A percentile compares a stretch with the other conserved stretches of the same genome.
phyloP scores from a whole-genome alignment of 2,797 vertebrate genomes.

The Caiman crocodilus region DNA sequence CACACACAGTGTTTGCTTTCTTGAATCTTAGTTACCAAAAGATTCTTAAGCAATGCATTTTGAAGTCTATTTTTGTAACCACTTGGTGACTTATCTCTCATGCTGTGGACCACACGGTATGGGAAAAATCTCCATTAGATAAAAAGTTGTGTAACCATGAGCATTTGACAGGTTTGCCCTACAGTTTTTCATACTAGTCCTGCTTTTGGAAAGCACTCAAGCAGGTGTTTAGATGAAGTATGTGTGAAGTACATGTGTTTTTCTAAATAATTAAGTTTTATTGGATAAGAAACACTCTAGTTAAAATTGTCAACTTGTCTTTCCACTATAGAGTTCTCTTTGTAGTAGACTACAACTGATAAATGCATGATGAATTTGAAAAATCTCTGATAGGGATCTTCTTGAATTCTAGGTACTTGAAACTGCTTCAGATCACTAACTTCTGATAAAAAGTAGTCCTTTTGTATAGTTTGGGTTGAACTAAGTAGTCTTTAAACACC shows the following conservation, averaged over 20 bases:
- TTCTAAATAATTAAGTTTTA: background rate
- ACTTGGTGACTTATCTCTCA: background rate
- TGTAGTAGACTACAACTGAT: background rate
- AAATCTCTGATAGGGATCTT: background rate
- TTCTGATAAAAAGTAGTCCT: background rate
- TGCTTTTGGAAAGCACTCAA: background rate
- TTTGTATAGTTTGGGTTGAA: background rate
- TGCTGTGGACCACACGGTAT: background rate
- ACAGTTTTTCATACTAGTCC: background rate
- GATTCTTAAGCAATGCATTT: background rate
- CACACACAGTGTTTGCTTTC: background rate
- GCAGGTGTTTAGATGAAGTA: background rate
- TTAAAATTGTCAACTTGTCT: background rate
- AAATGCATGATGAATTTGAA: background rate
- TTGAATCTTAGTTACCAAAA: background rate
- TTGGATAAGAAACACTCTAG: background rate
- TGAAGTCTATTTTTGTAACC: background rate
- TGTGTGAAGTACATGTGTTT: background rate
- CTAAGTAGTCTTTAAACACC: background rate
- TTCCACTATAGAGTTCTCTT: background rate
- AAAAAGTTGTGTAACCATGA: background rate
- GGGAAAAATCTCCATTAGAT: background rate
- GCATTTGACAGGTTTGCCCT: background rate
- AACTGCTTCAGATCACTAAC: background rate
- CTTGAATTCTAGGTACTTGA: background rate